These are phyloP conservation scores for Pheucticus melanocephalus DNA, from an alignment of 2,113 vertebrate species.

Conservation along the genomic window DNA sequence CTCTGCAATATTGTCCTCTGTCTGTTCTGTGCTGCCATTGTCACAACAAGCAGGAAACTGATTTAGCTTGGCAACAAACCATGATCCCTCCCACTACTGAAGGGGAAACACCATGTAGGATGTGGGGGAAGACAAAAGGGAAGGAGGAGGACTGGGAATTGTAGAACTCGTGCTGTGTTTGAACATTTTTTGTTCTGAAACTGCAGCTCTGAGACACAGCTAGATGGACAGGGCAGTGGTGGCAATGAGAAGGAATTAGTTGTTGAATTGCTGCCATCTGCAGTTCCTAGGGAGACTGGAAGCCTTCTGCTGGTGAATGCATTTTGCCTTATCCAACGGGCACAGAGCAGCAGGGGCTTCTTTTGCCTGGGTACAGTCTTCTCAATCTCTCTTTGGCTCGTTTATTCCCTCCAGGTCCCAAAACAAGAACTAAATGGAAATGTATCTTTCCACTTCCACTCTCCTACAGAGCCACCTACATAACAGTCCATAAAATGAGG, in stretches of 20 bases:
- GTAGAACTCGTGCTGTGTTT: neutral
- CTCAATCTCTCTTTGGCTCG: neutral
- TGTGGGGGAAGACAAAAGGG: neutral
- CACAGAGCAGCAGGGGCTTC: neutral
- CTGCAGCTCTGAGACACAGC: neutral
- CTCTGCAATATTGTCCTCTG: neutral
- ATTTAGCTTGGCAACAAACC: neutral
- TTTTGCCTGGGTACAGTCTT: neutral
- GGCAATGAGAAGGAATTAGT: neutral
- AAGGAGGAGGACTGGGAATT: neutral
- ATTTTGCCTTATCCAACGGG: neutral
- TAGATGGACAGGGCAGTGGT: neutral
- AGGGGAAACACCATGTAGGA: neutral
- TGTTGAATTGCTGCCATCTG: neutral
- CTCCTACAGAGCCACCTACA: neutral
- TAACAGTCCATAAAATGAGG: neutral
- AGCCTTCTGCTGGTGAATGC: neutral
- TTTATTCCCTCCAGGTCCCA: neutral
- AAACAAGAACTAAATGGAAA: neutral
- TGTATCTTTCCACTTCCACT: neutral
- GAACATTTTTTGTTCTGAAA: neutral
- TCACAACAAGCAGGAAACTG: neutral
- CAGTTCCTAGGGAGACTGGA: neutral
- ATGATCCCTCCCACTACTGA: neutral
- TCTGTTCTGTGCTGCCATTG: neutral